Evolutionary conservation across 2,888 invertebrate species (phyloP).

Genomic region (Diaphora mendica): DNA sequence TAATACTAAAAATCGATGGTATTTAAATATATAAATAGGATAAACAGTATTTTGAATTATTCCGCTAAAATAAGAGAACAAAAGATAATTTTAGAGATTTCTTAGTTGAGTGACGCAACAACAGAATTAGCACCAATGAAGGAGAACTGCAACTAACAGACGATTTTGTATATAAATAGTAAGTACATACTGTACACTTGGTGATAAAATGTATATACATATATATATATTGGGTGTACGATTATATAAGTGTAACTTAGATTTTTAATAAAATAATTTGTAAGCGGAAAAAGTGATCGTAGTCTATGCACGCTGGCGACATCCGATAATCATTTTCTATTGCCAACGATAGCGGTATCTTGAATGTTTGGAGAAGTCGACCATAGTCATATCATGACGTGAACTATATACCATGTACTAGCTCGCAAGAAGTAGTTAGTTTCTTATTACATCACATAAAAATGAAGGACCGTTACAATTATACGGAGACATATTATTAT

Average conservation of each 20-base stretch:
- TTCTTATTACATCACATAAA: neutral
- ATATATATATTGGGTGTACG: no score
- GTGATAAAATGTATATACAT: no score
- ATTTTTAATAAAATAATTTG: neutral
- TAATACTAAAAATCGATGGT: no score
- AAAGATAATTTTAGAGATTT: no score
- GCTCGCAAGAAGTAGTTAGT: neutral
- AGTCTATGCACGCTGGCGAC: neutral
- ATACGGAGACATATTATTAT: neutral
- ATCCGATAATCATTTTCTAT: neutral
- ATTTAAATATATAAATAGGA: no score
- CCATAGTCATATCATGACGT: neutral
- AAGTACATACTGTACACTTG: neutral
- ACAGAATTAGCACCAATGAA: neutral
- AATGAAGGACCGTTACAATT: neutral
- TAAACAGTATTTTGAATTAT: no score
- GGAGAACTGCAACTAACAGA: neutral
- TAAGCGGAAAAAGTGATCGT: neutral
- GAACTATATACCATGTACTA: neutral
- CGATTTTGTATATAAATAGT: neutral
- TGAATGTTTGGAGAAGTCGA: neutral
- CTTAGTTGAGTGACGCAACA: no score
- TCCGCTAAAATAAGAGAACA: no score
- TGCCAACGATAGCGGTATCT: neutral
- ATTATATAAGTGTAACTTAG: neutral